Evolutionary conservation across 2,113 vertebrate species (phyloP).

Genomic region (Leuciscus idus): DNA sequence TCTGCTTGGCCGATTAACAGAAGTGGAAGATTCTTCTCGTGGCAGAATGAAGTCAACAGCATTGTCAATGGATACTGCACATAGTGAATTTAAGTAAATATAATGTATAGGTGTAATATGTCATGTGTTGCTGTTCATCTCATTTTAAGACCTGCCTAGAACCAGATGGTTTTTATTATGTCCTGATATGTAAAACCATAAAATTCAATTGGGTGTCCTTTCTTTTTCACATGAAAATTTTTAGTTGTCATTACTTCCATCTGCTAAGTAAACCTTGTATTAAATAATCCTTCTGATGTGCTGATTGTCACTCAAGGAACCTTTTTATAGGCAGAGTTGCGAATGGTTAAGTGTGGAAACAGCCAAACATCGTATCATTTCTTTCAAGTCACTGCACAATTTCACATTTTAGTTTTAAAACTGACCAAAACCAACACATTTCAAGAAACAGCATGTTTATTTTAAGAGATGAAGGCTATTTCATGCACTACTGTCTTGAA

Average conservation of each 20-base stretch:
- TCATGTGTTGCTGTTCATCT: too few species aligned
- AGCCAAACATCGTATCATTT: background rate
- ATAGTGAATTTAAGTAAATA: background rate
- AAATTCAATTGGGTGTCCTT: too few species aligned
- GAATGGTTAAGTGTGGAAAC: background rate
- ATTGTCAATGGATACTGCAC: background rate
- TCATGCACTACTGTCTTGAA: background rate
- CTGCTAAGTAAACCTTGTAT: background rate
- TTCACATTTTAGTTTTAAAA: background rate
- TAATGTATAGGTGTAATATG: too few species aligned
- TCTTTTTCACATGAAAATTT: background rate
- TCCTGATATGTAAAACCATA: too few species aligned
- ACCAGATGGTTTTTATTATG: too few species aligned
- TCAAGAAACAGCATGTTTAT: background rate
- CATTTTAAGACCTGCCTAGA: too few species aligned
- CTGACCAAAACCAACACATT: background rate
- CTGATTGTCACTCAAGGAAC: background rate
- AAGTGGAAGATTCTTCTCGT: background rate
- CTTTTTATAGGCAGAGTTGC: background rate
- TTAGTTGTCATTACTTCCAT: background rate
- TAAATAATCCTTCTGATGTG: background rate
- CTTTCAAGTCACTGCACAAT: background rate
- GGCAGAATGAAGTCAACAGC: background rate
- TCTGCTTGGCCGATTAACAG: background rate
- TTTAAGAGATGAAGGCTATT: background rate